Evolutionary conservation across 2,888 invertebrate species (phyloP).

Genomic region (Teleogryllus oceanicus): DNA sequence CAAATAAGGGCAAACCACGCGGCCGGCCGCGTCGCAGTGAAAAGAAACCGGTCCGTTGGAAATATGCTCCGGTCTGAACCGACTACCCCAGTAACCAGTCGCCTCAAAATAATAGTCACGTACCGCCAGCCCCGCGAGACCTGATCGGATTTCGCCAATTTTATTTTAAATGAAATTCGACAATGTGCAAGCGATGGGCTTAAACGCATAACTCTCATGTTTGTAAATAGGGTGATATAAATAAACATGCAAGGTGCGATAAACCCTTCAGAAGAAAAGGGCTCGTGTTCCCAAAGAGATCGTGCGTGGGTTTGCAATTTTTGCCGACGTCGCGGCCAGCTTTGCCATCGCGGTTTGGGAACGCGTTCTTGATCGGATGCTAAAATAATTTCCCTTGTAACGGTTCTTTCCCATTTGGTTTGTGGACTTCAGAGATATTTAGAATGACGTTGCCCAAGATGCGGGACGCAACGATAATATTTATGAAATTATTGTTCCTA

Average conservation of each 20-base stretch:
- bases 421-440: no score
- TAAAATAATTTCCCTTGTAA: no score
- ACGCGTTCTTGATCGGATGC: no score
- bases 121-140: not conserved
- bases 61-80: not conserved
- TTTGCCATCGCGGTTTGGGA: no score
- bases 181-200: not conserved
- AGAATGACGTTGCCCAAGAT: no score
- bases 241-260: not conserved
- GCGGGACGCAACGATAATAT: no score
- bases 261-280: not conserved
- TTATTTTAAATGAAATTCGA: not conserved
- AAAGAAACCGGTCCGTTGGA: not conserved
- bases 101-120: constrained; percentile 6
- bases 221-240: not conserved
- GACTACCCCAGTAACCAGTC: constrained; percentile 18
- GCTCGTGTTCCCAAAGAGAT: not conserved
- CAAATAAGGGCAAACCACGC: constrained; percentile 18
- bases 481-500: no score
- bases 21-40: not conserved
- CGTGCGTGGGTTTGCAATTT: not conserved
- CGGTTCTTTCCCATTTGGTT: no score
- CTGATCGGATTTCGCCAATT: not conserved
- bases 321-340: not conserved
- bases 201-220: not conserved